Conservation (phyloP, 2,888 invertebrate species). For the Phaedon cochleariae region DNA sequence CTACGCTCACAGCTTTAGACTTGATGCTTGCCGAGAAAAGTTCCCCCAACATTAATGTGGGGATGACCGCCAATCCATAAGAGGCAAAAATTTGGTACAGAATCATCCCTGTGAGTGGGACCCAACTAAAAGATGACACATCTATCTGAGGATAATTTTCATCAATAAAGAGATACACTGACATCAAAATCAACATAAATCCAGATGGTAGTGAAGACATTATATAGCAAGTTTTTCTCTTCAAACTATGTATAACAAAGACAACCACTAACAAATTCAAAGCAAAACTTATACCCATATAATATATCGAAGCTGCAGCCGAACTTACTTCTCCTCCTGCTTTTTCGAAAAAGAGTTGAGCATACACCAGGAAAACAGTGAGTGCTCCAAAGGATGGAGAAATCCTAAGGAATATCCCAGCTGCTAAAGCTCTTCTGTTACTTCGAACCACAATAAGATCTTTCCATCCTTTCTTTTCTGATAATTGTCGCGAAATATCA, state of each 20-base stretch:
- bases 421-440: constrained; percentile 50
- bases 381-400: constrained; percentile 53
- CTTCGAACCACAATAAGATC: constrained; percentile 49
- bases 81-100: constrained; percentile 46
- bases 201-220: constrained; percentile 43
- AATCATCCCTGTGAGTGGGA: constrained; percentile 53
- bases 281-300: constrained; percentile 16
- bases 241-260: constrained; percentile 45
- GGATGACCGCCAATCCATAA: constrained; percentile 51
- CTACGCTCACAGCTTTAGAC: constrained; percentile 48
- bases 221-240: constrained; percentile 45
- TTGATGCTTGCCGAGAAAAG: constrained; percentile 54
- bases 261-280: constrained; percentile 41
- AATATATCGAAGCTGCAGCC: constrained; percentile 44
- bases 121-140: constrained; percentile 45
- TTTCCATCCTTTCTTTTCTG: constrained; percentile 52
- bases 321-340: constrained; percentile 50
- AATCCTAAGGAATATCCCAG: constrained; percentile 48
- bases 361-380: constrained; percentile 48
- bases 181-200: constrained; percentile 26
- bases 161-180: constrained; percentile 48
- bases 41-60: constrained; percentile 54
- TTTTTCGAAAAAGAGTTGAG: constrained; percentile 50
- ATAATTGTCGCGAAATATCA: constrained; percentile 52
- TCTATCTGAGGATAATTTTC: constrained; percentile 40